phyloP scores from a whole-genome alignment of 2,797 vertebrate species.

The Acrossocheilus wenchowensis region DNA sequence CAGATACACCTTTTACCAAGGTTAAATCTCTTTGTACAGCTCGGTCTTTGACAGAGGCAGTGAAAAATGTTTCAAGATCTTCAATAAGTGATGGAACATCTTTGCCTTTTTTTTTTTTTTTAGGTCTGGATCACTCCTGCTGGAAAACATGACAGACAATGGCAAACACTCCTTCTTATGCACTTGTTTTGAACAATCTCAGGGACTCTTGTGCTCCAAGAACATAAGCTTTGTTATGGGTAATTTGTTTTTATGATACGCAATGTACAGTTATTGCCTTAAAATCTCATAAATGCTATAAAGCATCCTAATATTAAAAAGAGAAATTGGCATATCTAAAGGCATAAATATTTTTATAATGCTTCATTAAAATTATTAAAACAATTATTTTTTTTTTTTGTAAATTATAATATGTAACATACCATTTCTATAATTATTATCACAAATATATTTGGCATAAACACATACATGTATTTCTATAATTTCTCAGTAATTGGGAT shows the following conservation, averaged over 20 bases:
- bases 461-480: no score
- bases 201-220: slow-evolving; percentile 29
- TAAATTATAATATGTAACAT: background rate
- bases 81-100: background rate
- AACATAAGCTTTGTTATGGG: slow-evolving; percentile 21
- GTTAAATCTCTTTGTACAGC: slow-evolving; percentile 12
- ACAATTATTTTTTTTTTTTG: background rate
- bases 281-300: background rate
- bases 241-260: background rate
- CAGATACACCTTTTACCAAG: slow-evolving; percentile 36
- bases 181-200: slow-evolving; percentile 26
- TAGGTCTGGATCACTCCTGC: slow-evolving; percentile 14
- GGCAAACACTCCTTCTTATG: slow-evolving; percentile 8
- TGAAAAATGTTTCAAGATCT: background rate
- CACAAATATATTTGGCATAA: background rate
- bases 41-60: background rate
- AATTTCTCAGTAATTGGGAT: background rate
- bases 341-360: background rate
- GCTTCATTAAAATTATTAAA: background rate
- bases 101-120: background rate
- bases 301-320: background rate
- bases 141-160: slow-evolving; percentile 15
- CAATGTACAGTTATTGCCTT: background rate
- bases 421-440: background rate
- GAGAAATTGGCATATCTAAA: background rate